Evolutionary conservation across 2,113 vertebrate genomes (phyloP), one percentile per base, ranked within the genome.

Genomic region (Scortum barcoo): DNA sequence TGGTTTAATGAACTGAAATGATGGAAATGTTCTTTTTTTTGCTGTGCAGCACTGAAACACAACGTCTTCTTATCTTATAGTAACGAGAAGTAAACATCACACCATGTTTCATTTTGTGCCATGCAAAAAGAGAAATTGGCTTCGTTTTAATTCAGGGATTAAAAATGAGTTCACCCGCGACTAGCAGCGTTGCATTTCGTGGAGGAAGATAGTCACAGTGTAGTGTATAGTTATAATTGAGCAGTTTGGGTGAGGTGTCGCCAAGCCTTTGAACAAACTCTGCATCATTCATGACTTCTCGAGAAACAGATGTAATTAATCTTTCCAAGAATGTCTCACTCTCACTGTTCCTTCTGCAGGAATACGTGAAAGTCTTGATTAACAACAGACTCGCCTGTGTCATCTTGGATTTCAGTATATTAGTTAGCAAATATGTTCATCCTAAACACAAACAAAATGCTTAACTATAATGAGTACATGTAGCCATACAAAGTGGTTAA

Each of bases 271-370:
- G 73, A 86, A 72, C 40, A 51, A 65, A 65, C 51, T 62, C 65
- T 63, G 51, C 70, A 76, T 85, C 76, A 71, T 78, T 77, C 76
- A 76, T 74, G 75, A 50, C 62, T 63, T 77, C 33, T 65, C 5
- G 1, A 28, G 53, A 76, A 85, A 72, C 38, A 22, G 16, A 42
- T 56, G 8, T 61, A 62, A 83, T 80, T 53, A 66, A 84, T 81
- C 63, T 62, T 71, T 56, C 0, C 7, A 10, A 11, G 7, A 72
- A 76, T 7, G 11, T n/a, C 60, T 72, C 67, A 22, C n/a, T 50
- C 51, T 74, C 3, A 8, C 6, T 20, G 65, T 48, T 50, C 19
- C 53, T 7, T 22, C 5, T 46, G 46, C 66, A 57, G 62, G 65
- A 46, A 71, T 9, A 44, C 42, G 33, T 3, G 5, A 70, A 58